Conservation (phyloP, 2,113 vertebrate genomes). For the Elaphurus davidianus region DNA sequence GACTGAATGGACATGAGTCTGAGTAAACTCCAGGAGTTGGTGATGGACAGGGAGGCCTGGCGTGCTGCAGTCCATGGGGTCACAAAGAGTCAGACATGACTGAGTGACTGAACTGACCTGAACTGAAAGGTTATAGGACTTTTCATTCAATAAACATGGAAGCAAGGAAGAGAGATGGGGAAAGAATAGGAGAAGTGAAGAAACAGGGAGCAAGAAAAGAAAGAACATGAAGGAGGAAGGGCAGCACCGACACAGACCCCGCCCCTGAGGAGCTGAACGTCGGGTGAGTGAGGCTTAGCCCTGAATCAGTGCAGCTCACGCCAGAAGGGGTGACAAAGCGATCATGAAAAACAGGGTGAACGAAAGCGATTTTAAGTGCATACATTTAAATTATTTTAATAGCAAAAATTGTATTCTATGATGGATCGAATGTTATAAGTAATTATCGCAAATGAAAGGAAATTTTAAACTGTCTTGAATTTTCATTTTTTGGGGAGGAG, state of each 20-base stretch:
- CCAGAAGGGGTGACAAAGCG: accelerated
- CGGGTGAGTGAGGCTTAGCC: background rate
- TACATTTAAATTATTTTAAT: background rate
- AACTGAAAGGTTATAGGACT: background rate
- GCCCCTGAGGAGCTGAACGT: accelerated
- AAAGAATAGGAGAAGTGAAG: background rate
- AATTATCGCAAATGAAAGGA: background rate
- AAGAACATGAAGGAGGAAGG: too few species aligned
- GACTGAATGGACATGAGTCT: background rate
- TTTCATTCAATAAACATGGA: background rate
- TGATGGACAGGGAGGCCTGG: background rate
- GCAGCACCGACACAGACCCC: background rate
- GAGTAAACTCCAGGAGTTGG: background rate
- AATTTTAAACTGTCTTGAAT: background rate
- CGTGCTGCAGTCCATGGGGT: background rate
- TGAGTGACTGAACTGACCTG: background rate
- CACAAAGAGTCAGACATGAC: accelerated
- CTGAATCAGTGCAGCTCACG: accelerated
- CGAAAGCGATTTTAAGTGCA: accelerated
- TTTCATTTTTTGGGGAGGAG: background rate
- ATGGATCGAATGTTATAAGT: background rate
- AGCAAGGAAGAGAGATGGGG: background rate
- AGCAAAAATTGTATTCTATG: background rate
- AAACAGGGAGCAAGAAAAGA: background rate
- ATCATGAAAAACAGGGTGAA: accelerated